phyloP scores from a whole-genome alignment of 2,888 invertebrate species.

The Amphimallon solstitiale region DNA sequence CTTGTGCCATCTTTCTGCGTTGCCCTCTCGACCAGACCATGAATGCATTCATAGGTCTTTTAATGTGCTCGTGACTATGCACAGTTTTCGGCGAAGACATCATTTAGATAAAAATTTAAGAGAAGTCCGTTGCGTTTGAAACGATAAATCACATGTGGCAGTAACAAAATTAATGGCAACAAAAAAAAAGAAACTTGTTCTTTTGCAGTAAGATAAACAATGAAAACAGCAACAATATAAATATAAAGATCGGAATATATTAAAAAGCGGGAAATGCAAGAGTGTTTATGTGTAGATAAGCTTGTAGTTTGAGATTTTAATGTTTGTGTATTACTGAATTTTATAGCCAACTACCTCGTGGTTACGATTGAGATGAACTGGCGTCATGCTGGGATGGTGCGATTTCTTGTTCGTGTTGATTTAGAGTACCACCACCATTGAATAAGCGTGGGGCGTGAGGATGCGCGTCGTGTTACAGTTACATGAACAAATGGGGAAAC shows the following conservation, averaged over 20 bases:
- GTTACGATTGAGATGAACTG: conserved; percentile 49
- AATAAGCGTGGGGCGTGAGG: conserved; percentile 44
- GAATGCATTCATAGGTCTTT: conserved; percentile 84
- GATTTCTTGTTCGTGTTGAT: conserved; percentile 47
- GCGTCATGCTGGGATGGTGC: conserved; percentile 45
- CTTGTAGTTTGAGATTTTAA: conserved; percentile 7
- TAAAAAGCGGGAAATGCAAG: no score
- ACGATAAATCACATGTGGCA: conserved; percentile 8
- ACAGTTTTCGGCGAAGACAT: conserved; percentile 52
- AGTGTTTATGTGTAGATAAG: not conserved
- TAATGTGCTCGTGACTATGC: conserved; percentile 71
- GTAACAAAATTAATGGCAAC: not conserved
- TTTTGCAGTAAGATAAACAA: no score
- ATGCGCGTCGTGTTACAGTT: conserved; percentile 43
- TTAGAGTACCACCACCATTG: conserved; percentile 44
- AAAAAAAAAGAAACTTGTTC: not conserved
- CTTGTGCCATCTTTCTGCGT: conserved; percentile 90
- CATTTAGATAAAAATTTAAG: not conserved
- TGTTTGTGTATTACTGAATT: conserved; percentile 5
- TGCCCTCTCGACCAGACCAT: conserved; percentile 93
- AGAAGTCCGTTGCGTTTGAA: not conserved
- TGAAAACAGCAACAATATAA: no score
- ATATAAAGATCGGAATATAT: no score
- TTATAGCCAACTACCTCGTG: conserved; percentile 45
- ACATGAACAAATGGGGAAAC: conserved; percentile 41